Base-by-base conservation (phyloP, 2,888 invertebrate species). In the Argyra leucocephala region DNA sequence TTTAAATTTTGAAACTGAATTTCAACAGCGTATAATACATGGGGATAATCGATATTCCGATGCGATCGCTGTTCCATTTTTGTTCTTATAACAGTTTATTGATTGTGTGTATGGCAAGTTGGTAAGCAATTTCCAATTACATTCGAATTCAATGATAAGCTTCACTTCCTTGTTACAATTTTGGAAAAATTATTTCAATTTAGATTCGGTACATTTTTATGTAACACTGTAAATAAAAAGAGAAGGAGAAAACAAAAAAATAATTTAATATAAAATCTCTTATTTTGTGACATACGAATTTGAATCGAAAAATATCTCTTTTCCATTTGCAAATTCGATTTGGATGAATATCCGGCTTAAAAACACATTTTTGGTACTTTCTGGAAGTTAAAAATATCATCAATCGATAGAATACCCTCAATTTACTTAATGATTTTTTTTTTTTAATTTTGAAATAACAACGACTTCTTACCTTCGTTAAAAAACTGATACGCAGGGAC, bases 61-160 rank as follows among this genome's bases (percentile, higher is more conserved):
- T 82, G 94, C 96, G 1, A 98, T 99, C 77, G 85, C 99, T 12
- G 98, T 98, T 0, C 99, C 99, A 0, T 94, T 99, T 3, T 99
- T 99, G 80, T 85, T 99, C n/a, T n/a, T n/a, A n/a, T n/a, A n/a
- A 9, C 99, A 99, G 78, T 99, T 99, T 81, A 89, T 99, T 70
- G 99, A 99, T 80, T 96, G 97, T 78, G n/a, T n/a, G 96, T 99
- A 0, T 99, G 97, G 95, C 97, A 98, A 81, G 89, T 97, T 62
- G 88, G 88, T 67, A 90, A 91, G 71, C 93, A 97, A 83, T 98
- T 96, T 80, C 94, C 93, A 0, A 93, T 95, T 72, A 96, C 96
- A 0, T 96, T 99, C 81, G 96, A 99, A 82, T 99, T 99, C 82
- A 99, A 96, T 74, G 96, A 97, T n/a, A n/a, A n/a, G n/a, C n/a